phyloP scores from a whole-genome alignment of 2,797 vertebrate genomes.

The Mus caroli region DNA sequence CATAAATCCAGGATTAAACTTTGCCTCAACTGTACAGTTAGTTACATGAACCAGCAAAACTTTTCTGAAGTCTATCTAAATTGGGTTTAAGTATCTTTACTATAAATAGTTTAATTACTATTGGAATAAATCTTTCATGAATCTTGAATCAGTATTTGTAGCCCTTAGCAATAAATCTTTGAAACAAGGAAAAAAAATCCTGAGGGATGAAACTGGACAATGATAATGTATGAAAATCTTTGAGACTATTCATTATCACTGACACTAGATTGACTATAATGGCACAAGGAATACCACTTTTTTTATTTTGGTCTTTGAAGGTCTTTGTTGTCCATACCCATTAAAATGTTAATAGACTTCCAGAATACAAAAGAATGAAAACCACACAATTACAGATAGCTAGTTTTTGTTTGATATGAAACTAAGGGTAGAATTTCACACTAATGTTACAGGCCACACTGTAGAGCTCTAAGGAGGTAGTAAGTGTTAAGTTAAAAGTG shows the following conservation, averaged over 20 bases:
- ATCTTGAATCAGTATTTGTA: constrained; percentile 34
- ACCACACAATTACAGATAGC: constrained; percentile 15
- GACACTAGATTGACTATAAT: neutral
- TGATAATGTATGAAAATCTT: neutral
- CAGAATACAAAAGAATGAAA: neutral
- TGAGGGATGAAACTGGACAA: neutral
- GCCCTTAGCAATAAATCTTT: neutral
- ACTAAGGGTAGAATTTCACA: neutral
- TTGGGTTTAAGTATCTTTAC: neutral
- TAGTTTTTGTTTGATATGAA: constrained; percentile 12
- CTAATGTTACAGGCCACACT: neutral
- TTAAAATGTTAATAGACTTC: neutral
- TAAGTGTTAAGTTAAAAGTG: neutral
- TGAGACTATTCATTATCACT: neutral
- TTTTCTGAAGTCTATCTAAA: neutral
- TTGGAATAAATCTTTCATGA: constrained; percentile 19
- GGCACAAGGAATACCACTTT: neutral
- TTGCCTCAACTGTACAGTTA: neutral
- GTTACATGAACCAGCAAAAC: neutral
- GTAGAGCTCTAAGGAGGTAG: neutral
- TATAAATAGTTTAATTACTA: constrained; percentile 16
- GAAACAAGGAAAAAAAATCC: neutral
- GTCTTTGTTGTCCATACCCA: neutral
- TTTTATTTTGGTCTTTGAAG: constrained; percentile 41
- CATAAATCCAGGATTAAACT: neutral